Conservation (phyloP, 1,140 invertebrate genomes). For the Dinoponera quadriceps region DNA sequence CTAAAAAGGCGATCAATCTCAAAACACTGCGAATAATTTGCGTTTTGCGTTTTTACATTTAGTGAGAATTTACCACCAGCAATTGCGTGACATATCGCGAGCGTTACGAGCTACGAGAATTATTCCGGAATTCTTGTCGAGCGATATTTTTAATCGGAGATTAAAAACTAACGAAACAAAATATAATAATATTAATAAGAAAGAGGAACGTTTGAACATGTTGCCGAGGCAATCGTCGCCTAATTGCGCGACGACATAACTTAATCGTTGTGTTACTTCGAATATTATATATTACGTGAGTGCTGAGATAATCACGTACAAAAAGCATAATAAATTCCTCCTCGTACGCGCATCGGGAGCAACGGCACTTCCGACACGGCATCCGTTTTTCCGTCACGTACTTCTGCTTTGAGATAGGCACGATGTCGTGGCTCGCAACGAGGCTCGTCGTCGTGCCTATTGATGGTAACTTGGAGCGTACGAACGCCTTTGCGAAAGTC, state of each 20-base stretch:
- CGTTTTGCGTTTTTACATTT: neutral
- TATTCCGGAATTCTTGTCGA: conserved; percentile 1
- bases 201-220: neutral
- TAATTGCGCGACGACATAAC: neutral
- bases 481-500: conserved; percentile 74
- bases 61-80: neutral
- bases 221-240: neutral
- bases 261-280: neutral
- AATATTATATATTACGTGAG: neutral
- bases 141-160: too few relatives aligned
- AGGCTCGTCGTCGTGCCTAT: conserved; percentile 76
- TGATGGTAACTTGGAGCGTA: conserved; percentile 72
- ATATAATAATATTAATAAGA: neutral
- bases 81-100: neutral
- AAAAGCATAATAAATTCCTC: conserved; percentile 75
- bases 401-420: conserved; percentile 80
- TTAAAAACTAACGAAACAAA: neutral
- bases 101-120: neutral
- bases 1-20: conserved; percentile 23
- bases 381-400: conserved; percentile 84
- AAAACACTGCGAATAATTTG: conserved; percentile 3
- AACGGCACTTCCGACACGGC: conserved; percentile 82
- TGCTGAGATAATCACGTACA: conserved; percentile 26
- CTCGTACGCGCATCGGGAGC: conserved; percentile 71
- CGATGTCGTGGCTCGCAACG: conserved; percentile 74